Evolutionary conservation across 2,888 invertebrate genomes (phyloP).

Genomic region (Lymantria dispar): DNA sequence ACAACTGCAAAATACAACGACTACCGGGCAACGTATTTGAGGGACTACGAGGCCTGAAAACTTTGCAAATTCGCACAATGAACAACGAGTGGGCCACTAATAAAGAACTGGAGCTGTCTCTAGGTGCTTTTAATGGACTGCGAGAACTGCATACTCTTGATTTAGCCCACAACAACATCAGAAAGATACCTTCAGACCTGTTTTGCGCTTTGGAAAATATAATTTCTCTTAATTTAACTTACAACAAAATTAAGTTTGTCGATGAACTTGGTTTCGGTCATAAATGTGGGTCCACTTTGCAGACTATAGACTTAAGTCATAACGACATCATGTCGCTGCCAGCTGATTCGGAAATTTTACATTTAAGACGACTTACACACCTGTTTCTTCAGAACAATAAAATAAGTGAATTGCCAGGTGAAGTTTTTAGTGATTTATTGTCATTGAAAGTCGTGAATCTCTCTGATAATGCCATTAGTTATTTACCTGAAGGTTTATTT

Average conservation of each 20-base stretch:
- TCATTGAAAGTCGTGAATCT: constrained; percentile 92
- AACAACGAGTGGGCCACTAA: constrained; percentile 89
- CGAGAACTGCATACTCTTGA: constrained; percentile 90
- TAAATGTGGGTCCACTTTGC: constrained; percentile 86
- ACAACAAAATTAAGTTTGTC: constrained; percentile 90
- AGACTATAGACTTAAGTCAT: constrained; percentile 90
- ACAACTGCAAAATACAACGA: constrained; percentile 90
- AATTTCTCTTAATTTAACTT: constrained; percentile 91
- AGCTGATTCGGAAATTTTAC: constrained; percentile 89
- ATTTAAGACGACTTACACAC: constrained; percentile 89
- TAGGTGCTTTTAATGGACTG: constrained; percentile 88
- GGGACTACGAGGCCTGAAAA: constrained; percentile 90
- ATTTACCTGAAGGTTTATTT: constrained; percentile 91
- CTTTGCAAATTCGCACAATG: constrained; percentile 88
- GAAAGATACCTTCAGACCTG: constrained; percentile 88
- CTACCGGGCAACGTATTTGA: constrained; percentile 90
- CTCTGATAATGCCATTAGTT: constrained; percentile 91
- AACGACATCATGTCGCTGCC: constrained; percentile 90
- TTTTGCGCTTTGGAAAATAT: constrained; percentile 92
- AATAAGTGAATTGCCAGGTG: constrained; percentile 88
- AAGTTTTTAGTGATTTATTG: constrained; percentile 89
- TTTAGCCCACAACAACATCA: constrained; percentile 90
- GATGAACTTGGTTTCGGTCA: constrained; percentile 88
- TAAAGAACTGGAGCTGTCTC: constrained; percentile 87
- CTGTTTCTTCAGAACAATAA: constrained; percentile 92